Evolutionary conservation across 2,113 vertebrate species (phyloP).

Genomic region (Bufo bufo): DNA sequence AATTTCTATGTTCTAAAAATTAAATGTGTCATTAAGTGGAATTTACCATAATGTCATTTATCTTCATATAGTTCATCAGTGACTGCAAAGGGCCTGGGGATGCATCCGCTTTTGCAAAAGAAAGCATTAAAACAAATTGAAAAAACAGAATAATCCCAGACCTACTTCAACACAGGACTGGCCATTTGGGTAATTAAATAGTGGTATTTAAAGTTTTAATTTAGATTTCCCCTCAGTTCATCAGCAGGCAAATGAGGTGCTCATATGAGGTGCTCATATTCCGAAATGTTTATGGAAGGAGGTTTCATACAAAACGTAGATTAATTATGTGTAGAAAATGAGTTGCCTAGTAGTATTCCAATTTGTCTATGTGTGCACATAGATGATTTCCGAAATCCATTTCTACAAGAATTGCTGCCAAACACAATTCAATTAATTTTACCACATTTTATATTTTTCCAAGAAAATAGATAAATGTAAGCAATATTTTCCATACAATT

Average conservation of each 20-base stretch:
- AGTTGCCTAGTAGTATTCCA: slow-evolving; percentile 59
- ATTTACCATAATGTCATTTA: slow-evolving; percentile 99
- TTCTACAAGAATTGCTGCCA: background rate
- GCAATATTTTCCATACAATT: background rate
- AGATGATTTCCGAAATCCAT: background rate
- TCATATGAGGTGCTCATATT: slow-evolving; percentile 82
- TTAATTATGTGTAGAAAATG: slow-evolving; percentile 76
- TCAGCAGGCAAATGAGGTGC: slow-evolving; percentile 82
- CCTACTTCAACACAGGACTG: slow-evolving; percentile 85
- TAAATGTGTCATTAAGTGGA: slow-evolving; percentile 99
- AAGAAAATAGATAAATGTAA: background rate
- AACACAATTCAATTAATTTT: background rate
- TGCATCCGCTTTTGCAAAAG: slow-evolving; percentile 80
- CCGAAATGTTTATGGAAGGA: slow-evolving; percentile 80
- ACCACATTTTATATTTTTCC: background rate
- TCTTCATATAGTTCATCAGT: slow-evolving; percentile 94
- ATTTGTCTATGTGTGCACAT: slow-evolving; percentile 18
- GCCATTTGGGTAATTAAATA: slow-evolving; percentile 99
- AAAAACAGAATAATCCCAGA: slow-evolving; percentile 94
- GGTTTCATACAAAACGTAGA: slow-evolving; percentile 77
- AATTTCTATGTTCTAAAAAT: slow-evolving; percentile 96
- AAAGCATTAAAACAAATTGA: slow-evolving; percentile 89
- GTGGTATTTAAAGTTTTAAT: slow-evolving; percentile 99
- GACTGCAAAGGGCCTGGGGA: slow-evolving; percentile 86
- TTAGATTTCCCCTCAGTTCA: slow-evolving; percentile 86